Conservation (phyloP, 1,140 invertebrate species). For the Diorhabda elongata region DNA sequence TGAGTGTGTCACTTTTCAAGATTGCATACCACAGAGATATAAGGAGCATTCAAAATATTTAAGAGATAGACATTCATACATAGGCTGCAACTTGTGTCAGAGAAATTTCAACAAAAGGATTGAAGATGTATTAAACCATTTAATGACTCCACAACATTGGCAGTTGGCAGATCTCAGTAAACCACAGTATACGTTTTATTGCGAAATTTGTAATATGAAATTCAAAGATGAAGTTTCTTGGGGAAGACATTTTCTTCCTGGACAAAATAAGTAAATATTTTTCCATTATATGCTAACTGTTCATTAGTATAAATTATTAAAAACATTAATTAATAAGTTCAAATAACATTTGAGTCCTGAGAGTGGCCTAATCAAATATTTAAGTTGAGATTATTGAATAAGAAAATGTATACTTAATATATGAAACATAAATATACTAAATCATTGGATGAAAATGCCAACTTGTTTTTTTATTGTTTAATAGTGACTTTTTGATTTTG, state of each 20-base stretch:
- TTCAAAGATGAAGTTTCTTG: slow-evolving; percentile 26
- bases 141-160: slow-evolving; percentile 12
- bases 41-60: slow-evolving; percentile 25
- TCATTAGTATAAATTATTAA: neutral
- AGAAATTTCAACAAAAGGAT: slow-evolving; percentile 7
- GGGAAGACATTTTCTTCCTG: slow-evolving; percentile 26
- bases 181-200: slow-evolving; percentile 31
- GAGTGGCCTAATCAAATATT: no score
- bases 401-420: no score
- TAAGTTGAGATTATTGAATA: no score
- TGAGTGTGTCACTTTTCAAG: neutral
- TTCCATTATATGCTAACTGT: neutral
- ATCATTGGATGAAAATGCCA: no score
- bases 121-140: slow-evolving; percentile 23
- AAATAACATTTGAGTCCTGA: no score
- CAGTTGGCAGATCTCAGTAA: slow-evolving; percentile 5
- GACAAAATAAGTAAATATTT: neutral
- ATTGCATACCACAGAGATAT: slow-evolving; percentile 30
- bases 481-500: no score
- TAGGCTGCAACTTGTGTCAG: slow-evolving; percentile 29
- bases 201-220: slow-evolving; percentile 32
- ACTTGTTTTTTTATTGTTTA: no score
- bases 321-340: neutral
- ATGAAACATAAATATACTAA: no score
- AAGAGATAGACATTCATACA: slow-evolving; percentile 1